Percentiles rank a stretch among this genome's conserved stretches.
Conservation (phyloP, 2,797 vertebrate genomes). For the Syngnathus rostellatus region DNA sequence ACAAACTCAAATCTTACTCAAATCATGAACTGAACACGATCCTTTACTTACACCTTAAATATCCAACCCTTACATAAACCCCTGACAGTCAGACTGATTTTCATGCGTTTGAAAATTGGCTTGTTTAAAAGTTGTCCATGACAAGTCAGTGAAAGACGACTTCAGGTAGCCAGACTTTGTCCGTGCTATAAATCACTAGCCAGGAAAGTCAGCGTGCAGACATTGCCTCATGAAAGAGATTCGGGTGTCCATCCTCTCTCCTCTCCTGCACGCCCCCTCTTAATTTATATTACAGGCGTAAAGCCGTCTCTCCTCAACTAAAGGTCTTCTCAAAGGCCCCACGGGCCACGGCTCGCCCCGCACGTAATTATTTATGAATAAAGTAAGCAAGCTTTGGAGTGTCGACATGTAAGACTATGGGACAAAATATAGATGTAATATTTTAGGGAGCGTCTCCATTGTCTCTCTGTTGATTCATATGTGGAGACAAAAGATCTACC, state of each 20-base stretch:
- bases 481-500: background rate
- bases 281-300: conserved; percentile 67
- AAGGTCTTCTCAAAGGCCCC: conserved; percentile 58
- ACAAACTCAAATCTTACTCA: background rate
- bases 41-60: background rate
- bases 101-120: conserved; percentile 6
- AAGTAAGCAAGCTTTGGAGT: conserved; percentile 56
- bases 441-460: background rate
- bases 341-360: conserved; percentile 41
- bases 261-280: conserved; percentile 31
- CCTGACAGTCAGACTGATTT: no score
- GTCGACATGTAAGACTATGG: conserved; percentile 1
- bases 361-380: conserved; percentile 63
- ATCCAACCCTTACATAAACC: background rate
- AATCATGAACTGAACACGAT: background rate
- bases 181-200: conserved; percentile 36
- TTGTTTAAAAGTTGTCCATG: conserved; percentile 20
- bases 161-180: conserved; percentile 7
- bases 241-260: conserved; percentile 43
- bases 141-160: conserved; percentile 11
- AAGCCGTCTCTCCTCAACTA: conserved; percentile 52
- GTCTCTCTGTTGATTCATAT: background rate
- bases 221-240: conserved; percentile 34
- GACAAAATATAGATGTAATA: background rate
- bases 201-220: conserved; percentile 27